Evolutionary conservation across 2,113 vertebrate species (phyloP).

Genomic region (Camelus dromedarius): DNA sequence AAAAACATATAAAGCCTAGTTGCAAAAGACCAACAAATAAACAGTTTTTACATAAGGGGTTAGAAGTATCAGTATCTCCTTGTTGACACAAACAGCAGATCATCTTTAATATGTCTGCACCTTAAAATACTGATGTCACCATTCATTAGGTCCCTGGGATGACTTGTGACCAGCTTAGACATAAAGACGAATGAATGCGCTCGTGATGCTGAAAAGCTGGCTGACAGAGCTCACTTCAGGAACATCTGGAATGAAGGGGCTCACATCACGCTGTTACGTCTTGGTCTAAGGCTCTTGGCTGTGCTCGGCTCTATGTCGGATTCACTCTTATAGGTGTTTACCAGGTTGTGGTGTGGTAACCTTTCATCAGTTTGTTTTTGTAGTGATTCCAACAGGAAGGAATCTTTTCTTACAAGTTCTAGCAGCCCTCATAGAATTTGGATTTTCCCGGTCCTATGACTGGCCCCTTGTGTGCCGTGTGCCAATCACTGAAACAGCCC

Average conservation of each 20-base stretch:
- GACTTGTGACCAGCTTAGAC: not conserved
- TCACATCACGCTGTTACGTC: accelerated
- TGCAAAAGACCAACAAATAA: not conserved
- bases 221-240: not conserved
- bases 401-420: not conserved
- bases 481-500: accelerated
- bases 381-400: not conserved
- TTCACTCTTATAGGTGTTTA: not conserved
- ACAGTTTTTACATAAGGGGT: not conserved
- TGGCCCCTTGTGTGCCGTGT: not conserved
- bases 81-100: not conserved
- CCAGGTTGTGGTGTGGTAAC: not conserved
- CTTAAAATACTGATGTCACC: not conserved
- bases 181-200: not conserved
- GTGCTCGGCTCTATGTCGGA: accelerated
- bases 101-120: not conserved
- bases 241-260: too few relatives aligned
- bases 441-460: not conserved
- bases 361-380: not conserved
- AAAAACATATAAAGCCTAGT: not conserved
- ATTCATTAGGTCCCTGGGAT: not conserved
- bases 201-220: not conserved
- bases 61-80: not conserved
- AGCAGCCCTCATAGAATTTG: not conserved
- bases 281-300: not conserved